Base-by-base conservation (phyloP, 2,113 vertebrate species). In the Edolisoma coerulescens region DNA sequence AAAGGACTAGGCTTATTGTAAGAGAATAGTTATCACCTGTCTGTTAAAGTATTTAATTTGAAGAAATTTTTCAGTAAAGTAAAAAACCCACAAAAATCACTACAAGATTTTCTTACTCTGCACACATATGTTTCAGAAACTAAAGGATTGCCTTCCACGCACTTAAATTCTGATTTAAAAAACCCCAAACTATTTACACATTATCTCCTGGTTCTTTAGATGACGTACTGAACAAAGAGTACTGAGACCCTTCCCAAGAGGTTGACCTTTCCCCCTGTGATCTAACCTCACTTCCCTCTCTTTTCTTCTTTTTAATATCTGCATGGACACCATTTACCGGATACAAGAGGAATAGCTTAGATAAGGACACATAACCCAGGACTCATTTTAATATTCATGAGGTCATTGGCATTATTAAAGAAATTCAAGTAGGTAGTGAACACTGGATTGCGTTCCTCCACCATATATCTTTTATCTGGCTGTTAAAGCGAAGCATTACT, bases 321-420 rank as follows among this genome's bases (percentile, higher is more conserved):
- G 56, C 35, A 28, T 53, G 70, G 93, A 92, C 93, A 95, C 49
- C 71, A 65, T 89, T 92, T 95, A 87, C n/a, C 19, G 61, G 83
- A 87, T 79, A 76, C 61, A 94, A 94, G 61, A 86, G 59, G 65
- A 91, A 65, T 54, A 76, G 42, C 56, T 91, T 94, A 86, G 83
- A 86, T 82, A 75, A 92, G 90, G 91, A 95, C 91, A 95, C 68
- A 84, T 83, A 96, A 97, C 68, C 67, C 87, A 96, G 47, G 64
- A 93, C 59, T 96, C 92, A 94, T 93, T 96, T 97, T 97, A 97
- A 95, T 96, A 95, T 96, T 97, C 78, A 92, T 95, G 87, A 96
- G 76, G 95, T 95, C 93, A 59, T 85, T 90, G 85, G 68, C 89
- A 54, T 97, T 97, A 96, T 91, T 95, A 96, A 96, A 97, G 88